Conservation (phyloP, 2,888 invertebrate genomes). For the Dexiosoma caninum region DNA sequence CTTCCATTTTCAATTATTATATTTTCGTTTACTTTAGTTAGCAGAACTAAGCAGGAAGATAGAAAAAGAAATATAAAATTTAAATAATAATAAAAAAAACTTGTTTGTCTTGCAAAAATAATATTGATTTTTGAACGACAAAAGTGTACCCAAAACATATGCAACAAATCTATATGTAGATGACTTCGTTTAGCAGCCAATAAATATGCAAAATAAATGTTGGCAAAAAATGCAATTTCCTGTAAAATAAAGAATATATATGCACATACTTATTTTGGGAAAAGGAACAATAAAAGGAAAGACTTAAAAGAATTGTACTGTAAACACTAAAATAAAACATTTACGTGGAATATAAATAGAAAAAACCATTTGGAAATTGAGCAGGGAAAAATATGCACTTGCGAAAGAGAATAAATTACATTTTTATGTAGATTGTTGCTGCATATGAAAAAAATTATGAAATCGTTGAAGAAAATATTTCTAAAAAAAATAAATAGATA, state of each 20-base stretch:
- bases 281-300: background rate
- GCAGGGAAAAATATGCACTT: no score
- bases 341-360: background rate
- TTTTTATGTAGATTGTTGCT: no score
- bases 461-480: no score
- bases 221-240: conserved; percentile 40
- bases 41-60: background rate
- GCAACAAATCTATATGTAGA: conserved; percentile 7
- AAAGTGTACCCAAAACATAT: conserved; percentile 27
- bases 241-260: conserved; percentile 23
- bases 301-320: background rate
- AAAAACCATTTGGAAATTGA: no score
- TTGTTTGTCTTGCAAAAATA: conserved; percentile 9
- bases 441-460: no score
- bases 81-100: conserved; percentile 12
- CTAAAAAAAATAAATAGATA: no score
- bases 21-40: conserved; percentile 30
- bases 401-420: no score
- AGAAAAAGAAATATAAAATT: background rate
- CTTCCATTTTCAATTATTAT: background rate
- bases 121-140: conserved; percentile 37
- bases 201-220: conserved; percentile 49
- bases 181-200: conserved; percentile 25
- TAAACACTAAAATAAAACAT: background rate
- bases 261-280: background rate